Percentiles rank a stretch among this genome's conserved stretches.
These are phyloP conservation scores for Tiliacea citrago DNA, from an alignment of 2,888 invertebrate genomes.

Conservation along the genomic window DNA sequence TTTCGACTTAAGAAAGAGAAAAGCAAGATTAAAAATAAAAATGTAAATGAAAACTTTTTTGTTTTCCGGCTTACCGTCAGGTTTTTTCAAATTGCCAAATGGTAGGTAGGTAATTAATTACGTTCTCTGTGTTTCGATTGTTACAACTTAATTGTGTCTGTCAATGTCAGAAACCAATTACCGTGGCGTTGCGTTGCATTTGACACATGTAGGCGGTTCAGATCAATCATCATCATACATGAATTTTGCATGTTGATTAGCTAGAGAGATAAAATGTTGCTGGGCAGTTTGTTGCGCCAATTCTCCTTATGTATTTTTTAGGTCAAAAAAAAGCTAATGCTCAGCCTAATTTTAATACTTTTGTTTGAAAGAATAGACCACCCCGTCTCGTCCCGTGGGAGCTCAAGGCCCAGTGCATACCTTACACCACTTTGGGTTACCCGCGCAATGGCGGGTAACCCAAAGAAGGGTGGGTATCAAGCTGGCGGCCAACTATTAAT, in stretches of 20 bases:
- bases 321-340: too few species aligned
- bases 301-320: neutral
- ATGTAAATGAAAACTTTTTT: too few species aligned
- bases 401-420: too few species aligned
- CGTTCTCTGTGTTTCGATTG: neutral
- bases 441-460: too few species aligned
- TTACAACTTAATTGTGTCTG: neutral
- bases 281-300: neutral
- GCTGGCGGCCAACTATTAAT: too few species aligned
- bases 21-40: neutral
- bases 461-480: too few species aligned
- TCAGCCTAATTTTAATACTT: too few species aligned
- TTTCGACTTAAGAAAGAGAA: neutral
- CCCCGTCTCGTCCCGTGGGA: too few species aligned
- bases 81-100: neutral
- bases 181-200: slow-evolving; percentile 18
- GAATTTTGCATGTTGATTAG: neutral
- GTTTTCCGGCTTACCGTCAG: neutral
- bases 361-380: too few species aligned
- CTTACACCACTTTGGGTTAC: too few species aligned
- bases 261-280: neutral
- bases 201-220: slow-evolving; percentile 21
- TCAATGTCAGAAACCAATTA: slow-evolving; percentile 26
- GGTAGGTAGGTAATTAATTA: neutral
- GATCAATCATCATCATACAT: slow-evolving; percentile 26